Evolutionary conservation across 2,113 vertebrate species (phyloP).

Genomic region (Lophius piscatorius): DNA sequence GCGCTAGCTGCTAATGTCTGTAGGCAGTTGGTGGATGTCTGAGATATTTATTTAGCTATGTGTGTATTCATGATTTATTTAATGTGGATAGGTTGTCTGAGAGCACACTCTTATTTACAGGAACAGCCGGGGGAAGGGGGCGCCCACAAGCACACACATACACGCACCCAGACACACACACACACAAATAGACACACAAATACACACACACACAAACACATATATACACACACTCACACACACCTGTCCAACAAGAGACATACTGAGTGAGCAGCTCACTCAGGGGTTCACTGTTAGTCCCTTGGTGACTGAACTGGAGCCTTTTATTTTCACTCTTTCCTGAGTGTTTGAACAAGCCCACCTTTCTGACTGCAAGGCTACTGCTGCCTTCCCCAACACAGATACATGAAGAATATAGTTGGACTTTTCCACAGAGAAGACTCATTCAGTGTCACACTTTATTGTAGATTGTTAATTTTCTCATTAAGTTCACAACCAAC

Average conservation of each 20-base stretch:
- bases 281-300: neutral
- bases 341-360: conserved; percentile 17
- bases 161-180: neutral
- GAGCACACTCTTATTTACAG: conserved; percentile 17
- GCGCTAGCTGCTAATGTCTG: neutral
- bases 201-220: neutral
- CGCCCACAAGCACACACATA: neutral
- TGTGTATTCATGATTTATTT: conserved; percentile 2
- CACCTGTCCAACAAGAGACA: no score
- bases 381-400: conserved; percentile 11
- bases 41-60: conserved; percentile 2
- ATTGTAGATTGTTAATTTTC: no score
- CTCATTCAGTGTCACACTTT: conserved; percentile 8
- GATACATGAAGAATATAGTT: neutral
- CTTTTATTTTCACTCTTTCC: conserved; percentile 16
- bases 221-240: neutral
- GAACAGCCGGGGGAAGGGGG: conserved; percentile 16
- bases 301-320: conserved; percentile 1
- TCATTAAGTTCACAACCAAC: no score
- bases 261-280: neutral
- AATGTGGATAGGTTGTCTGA: conserved; percentile 2
- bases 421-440: conserved; percentile 1
- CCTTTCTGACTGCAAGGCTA: conserved; percentile 1
- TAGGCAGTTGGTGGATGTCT: neutral
- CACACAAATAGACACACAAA: no score